Conservation (phyloP, 2,113 vertebrate genomes). For the Aix galericulata region DNA sequence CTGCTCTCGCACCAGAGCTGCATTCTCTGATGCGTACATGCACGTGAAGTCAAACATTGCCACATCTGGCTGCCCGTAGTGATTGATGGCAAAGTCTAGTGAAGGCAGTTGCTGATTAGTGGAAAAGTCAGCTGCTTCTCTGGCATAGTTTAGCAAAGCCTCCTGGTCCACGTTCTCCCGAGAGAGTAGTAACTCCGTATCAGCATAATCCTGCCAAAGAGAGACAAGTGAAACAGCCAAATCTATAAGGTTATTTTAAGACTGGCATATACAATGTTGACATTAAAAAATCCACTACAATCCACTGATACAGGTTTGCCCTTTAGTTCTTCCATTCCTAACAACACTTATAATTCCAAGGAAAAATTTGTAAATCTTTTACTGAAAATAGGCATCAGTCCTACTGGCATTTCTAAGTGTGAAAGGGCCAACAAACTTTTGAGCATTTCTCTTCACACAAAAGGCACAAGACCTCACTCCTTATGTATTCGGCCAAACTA, state of each 20-base stretch:
- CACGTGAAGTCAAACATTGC: constrained; percentile 99
- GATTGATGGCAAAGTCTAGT: constrained; percentile 97
- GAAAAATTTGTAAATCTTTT: neutral
- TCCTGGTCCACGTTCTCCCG: constrained; percentile 95
- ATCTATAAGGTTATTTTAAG: neutral
- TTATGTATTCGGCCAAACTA: neutral
- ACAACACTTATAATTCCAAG: neutral
- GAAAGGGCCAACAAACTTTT: neutral
- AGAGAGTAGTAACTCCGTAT: constrained; percentile 93
- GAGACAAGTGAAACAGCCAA: neutral
- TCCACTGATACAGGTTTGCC: neutral
- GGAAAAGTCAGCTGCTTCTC: constrained; percentile 94
- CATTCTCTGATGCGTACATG: constrained; percentile 97
- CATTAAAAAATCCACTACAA: neutral
- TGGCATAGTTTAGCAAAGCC: constrained; percentile 90
- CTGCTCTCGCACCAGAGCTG: constrained; percentile 92
- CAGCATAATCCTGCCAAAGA: constrained; percentile 87
- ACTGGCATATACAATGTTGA: neutral
- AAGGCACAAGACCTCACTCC: neutral
- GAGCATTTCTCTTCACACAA: neutral
- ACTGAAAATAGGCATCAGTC: neutral
- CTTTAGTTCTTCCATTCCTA: neutral
- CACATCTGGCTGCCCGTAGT: constrained; percentile 96
- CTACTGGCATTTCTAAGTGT: neutral
- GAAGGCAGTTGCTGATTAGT: constrained; percentile 94